These are phyloP conservation scores for Dendrophyllia cribrosa DNA, from an alignment of 64 coral and sea anemone species.

Conservation along the genomic window DNA sequence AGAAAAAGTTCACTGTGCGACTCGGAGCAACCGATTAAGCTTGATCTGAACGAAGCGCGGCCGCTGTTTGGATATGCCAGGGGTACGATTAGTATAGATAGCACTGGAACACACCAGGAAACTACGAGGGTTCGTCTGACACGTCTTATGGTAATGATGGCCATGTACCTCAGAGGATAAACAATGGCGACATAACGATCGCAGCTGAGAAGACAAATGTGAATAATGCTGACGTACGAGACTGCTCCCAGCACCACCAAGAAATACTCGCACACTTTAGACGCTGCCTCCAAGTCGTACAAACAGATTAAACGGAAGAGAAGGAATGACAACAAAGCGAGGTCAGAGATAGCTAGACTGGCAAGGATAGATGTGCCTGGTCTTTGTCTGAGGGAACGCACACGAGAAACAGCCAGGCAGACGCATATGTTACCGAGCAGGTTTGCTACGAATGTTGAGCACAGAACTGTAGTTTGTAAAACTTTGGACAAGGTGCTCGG, in stretches of 20 bases:
- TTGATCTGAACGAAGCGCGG: not conserved
- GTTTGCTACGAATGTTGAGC: not conserved
- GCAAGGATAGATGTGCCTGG: conserved; percentile 35
- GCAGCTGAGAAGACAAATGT: conserved; percentile 25
- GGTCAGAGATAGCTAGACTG: conserved; percentile 52
- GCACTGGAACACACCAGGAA: not conserved
- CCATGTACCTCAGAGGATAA: conserved; percentile 25
- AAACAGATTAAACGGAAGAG: conserved; percentile 28
- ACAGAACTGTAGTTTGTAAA: not conserved
- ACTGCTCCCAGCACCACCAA: not conserved
- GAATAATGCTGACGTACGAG: not conserved
- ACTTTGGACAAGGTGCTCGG: not conserved
- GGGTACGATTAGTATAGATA: not conserved
- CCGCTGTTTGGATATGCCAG: not conserved
- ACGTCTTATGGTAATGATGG: not conserved
- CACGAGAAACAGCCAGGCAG: conserved; percentile 21
- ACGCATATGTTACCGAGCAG: not conserved
- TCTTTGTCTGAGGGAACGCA: not conserved
- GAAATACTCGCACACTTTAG: not conserved
- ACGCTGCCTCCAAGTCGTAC: not conserved
- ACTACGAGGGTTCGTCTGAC: not conserved
- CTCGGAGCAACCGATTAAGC: not conserved
- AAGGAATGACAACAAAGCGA: not conserved
- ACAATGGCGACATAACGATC: conserved; percentile 56
- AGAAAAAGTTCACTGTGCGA: not conserved